A percentile compares a stretch with the other conserved stretches of the same genome.
These are phyloP conservation scores for Germaria angustata DNA, from an alignment of 2,888 invertebrate species.

Conservation along the genomic window DNA sequence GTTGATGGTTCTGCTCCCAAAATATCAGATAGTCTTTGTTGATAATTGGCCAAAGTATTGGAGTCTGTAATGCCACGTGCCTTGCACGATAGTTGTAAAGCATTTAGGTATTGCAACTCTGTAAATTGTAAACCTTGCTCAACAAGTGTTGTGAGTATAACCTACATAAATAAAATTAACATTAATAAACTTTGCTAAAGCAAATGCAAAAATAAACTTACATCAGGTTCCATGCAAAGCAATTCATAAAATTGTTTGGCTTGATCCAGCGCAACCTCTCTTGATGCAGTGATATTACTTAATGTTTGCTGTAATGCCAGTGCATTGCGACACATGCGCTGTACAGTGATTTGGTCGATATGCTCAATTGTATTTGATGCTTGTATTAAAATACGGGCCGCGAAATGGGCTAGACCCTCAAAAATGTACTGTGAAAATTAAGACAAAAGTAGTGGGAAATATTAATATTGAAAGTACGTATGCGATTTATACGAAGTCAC, in stretches of 20 bases:
- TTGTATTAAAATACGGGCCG: constrained; percentile 89
- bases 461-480: no score
- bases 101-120: constrained; percentile 92
- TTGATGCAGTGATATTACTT: constrained; percentile 90
- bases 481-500: no score
- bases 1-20: constrained; percentile 85
- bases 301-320: constrained; percentile 91
- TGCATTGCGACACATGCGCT: constrained; percentile 92
- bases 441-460: neutral
- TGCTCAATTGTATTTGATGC: constrained; percentile 89
- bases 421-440: constrained; percentile 87
- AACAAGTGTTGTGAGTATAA: constrained; percentile 89
- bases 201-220: constrained; percentile 76
- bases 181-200: neutral
- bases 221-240: constrained; percentile 90
- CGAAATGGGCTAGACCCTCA: constrained; percentile 90
- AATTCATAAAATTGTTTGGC: constrained; percentile 94
- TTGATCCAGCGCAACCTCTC: constrained; percentile 92
- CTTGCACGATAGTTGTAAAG: constrained; percentile 88
- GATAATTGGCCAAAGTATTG: constrained; percentile 84
- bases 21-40: constrained; percentile 91
- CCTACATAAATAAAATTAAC: constrained; percentile 81
- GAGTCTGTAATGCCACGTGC: constrained; percentile 82
- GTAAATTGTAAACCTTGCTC: constrained; percentile 94
- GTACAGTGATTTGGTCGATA: constrained; percentile 90